Evolutionary conservation across 1,140 invertebrate genomes (phyloP).

Genomic region (Cherax quadricarinatus): DNA sequence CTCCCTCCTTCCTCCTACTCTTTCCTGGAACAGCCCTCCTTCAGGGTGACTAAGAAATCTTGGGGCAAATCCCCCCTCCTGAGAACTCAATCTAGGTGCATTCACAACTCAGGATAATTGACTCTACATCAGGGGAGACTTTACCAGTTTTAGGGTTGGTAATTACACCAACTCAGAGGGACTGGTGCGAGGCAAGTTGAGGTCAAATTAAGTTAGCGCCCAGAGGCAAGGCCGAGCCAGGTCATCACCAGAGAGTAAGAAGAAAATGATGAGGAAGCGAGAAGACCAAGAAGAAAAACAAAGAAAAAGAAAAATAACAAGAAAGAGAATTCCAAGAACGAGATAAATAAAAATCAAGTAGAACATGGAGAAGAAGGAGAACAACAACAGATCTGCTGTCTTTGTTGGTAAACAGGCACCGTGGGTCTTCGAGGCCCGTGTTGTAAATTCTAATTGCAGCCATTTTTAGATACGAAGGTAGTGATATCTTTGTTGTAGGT

Average conservation of each 20-base stretch:
- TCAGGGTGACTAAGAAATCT: background rate
- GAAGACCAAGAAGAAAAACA: background rate
- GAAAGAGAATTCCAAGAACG: background rate
- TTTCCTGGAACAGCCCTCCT: background rate
- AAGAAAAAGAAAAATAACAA: background rate
- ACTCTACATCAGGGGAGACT: conserved; percentile 9
- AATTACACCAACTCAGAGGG: background rate
- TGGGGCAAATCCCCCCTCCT: background rate
- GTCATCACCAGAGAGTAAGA: background rate
- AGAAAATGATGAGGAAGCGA: background rate
- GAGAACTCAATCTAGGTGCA: conserved; percentile 8
- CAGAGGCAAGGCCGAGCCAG: background rate
- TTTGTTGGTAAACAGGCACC: too few relatives aligned
- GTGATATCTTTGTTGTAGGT: too few relatives aligned
- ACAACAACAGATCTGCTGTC: too few relatives aligned
- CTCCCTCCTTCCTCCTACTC: too few relatives aligned
- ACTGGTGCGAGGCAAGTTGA: background rate
- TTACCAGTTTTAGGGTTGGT: conserved; percentile 9
- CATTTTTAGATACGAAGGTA: too few relatives aligned
- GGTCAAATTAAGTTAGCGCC: background rate
- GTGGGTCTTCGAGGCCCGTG: too few relatives aligned
- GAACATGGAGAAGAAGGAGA: background rate
- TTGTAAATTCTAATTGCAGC: too few relatives aligned
- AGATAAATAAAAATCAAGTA: background rate
- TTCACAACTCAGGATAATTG: conserved; percentile 3